Evolutionary conservation across 2,888 invertebrate species (phyloP), one percentile per base, ranked within the genome.

Genomic region (Eumerus sabulonum): DNA sequence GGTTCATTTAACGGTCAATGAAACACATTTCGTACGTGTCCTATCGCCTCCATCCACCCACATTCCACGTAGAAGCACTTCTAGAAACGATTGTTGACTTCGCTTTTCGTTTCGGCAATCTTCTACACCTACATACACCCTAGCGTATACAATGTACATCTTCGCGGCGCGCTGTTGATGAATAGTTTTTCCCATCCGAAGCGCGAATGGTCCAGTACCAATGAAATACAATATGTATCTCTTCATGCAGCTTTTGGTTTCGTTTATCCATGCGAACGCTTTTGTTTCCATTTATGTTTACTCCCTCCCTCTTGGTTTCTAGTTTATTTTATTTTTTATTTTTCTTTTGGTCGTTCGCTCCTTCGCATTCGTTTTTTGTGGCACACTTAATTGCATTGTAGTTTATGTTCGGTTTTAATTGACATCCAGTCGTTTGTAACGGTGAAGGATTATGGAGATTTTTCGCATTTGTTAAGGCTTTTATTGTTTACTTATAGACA

Each of bases 1-100:
- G 13, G 47, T 54, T 64, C 42, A 60, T 64, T 74, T 70, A 60
- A 68, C 68, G 60, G 60, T 74, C 79, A 68, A 79, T 79, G 74
- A 70, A 74, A 48, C 68, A 48, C 68, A 70, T 50, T 56, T 44
- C 40, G 64, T 64, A 73, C 70, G 79, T 79, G 79, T 54, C 47
- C 40, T 50, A 17, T 38, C 19, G 48, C 1, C 35, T 57, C 14
- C 40, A 40, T 11, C 11, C 40, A 3, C 40, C 36, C 36, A 36
- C 36, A 36, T 5, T 36, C n/a, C n/a, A n/a, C n/a, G n/a, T n/a
- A n/a, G n/a, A n/a, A n/a, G n/a, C n/a, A n/a, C n/a, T n/a, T n/a
- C n/a, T n/a, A n/a, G n/a, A n/a, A n/a, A n/a, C n/a, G n/a, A n/a
- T n/a, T n/a, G n/a, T n/a, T n/a, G n/a, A n/a, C n/a, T n/a, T n/a